Base-by-base conservation (phyloP, 23 tunicate species). In the Halocynthia aurantium region DNA sequence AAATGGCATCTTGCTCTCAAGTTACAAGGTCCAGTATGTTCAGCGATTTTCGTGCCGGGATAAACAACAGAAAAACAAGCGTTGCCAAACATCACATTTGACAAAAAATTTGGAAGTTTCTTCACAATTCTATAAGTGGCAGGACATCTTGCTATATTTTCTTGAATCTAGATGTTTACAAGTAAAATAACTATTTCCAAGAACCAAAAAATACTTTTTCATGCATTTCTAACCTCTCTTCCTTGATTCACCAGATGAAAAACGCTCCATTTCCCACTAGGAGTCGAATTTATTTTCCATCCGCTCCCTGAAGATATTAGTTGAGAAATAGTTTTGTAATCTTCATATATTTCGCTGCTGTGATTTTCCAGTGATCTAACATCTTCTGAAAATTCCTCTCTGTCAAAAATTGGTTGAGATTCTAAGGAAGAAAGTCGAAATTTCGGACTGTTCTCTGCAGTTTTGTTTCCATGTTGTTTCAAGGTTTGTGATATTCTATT, bases 21-120 rank as follows among this genome's bases (percentile, higher is more conserved):
- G 52, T 90, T 90, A 64, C 90, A 85, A 10, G 97, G 90, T 63
- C 97, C 97, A 81, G 77, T 81, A 77, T 90, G 97, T 69, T 81
- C 97, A 9, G 80, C 20, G 21, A 90, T 90, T 40, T 22, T 50
- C 18, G 90, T 90, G 0, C 78, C 87, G 7, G 90, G 84, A 12
- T 81, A 53, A n/a, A 90, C 61, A 63, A 90, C 84, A 11, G 97
- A 84, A 72, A 90, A 90, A 64, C 97, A 90, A 63, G 73, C 97
- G 61, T 90, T 90, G 11, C 97, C 97, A 57, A 90, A 90, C 12
- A 69, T 72, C 64, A 90, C 85, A 50, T 71, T 51, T 6, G 52
- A 53, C 87, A 90, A 53, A 8, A 81, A 52, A 62, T 71, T 61
- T 0, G 50, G 6, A 50, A 90, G 55, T 17, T 53, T 55, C 10